Evolutionary conservation across 1,140 invertebrate genomes (phyloP), one percentile per base, ranked within the genome.

Genomic region (Globodera ellingtonae): DNA sequence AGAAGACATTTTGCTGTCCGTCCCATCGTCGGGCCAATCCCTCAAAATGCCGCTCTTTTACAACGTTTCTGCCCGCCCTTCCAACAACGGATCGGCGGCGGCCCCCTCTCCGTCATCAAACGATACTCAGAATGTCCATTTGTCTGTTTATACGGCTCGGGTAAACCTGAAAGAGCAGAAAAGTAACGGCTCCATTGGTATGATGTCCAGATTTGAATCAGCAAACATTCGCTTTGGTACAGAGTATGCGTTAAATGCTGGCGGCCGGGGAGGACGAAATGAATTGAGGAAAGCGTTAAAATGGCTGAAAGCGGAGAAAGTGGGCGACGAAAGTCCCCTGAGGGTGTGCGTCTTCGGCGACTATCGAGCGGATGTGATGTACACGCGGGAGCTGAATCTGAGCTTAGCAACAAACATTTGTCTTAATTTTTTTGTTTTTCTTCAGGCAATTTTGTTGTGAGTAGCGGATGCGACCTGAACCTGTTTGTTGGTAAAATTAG

Each of bases 331-430:
- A 70, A 70, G 21, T 15, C 24, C 35, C 24, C 67, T 77, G 62
- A 59, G 46, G 47, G 62, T 77, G 8, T 77, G 75, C 35, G 50
- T 77, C 6, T 77, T 67, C 46, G 75, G 75, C n/a, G 75, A 77
- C 72, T 77, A 77, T 59, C 48, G 52, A 2, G 50, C 75, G 24
- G 75, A 77, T 56, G 47, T 77, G 15, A 48, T 67, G 50, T 59
- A 59, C 50, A 66, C 59, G 59, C 50, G 47, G 18, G 70, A 66
- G 62, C 24, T 77, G 52, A 77, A 77, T n/a, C 24, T 77, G 15
- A 77, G 75, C 24, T 3, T 35, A 24, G 1, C 13, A 6, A 62
- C 7, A 52, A 52, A 7, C 50, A 62, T 62, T 62, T 6, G 18
- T 13, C 18, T 62, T 15, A 62, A 62, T 18, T 6, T 6, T 0